A percentile compares a stretch with the other conserved stretches of the same genome.
Evolutionary conservation across 2,888 invertebrate genomes (phyloP).

Genomic region (Stenchaetothrips biformis): DNA sequence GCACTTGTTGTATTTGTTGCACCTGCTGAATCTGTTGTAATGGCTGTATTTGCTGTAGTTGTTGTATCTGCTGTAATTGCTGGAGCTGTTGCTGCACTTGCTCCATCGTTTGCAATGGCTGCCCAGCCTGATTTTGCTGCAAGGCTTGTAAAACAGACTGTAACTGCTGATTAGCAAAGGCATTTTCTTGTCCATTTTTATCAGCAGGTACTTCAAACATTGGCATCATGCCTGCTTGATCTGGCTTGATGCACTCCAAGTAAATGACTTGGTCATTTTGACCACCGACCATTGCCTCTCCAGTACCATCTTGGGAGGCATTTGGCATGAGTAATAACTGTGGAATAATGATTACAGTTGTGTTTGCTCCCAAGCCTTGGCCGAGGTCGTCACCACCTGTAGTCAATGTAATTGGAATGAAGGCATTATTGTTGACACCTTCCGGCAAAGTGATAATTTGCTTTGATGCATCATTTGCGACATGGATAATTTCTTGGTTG

Average conservation of each 20-base stretch:
- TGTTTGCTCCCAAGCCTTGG: not conserved
- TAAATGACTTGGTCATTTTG: slow-evolving; percentile 13
- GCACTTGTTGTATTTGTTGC: not conserved
- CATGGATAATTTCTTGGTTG: not conserved
- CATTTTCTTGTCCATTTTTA: not conserved
- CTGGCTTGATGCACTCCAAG: not conserved
- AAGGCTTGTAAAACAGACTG: not conserved
- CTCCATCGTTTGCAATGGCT: not conserved
- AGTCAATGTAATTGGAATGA: not conserved
- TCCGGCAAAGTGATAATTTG: not conserved
- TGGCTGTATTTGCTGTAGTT: not conserved
- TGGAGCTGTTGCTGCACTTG: not conserved
- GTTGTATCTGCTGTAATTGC: not conserved
- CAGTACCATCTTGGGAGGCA: not conserved
- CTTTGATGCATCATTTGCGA: not conserved
- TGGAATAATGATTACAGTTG: not conserved
- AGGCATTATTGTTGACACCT: not conserved
- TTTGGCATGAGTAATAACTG: slow-evolving; percentile 1
- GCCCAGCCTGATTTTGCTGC: not conserved
- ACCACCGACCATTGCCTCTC: not conserved
- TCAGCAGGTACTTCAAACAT: not conserved
- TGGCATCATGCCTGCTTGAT: not conserved
- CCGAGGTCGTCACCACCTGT: not conserved
- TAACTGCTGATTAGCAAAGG: not conserved
- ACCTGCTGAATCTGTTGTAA: not conserved